These are phyloP conservation scores for Lamprologus speciosus DNA, from an alignment of 2,113 vertebrate species.

Conservation along the genomic window DNA sequence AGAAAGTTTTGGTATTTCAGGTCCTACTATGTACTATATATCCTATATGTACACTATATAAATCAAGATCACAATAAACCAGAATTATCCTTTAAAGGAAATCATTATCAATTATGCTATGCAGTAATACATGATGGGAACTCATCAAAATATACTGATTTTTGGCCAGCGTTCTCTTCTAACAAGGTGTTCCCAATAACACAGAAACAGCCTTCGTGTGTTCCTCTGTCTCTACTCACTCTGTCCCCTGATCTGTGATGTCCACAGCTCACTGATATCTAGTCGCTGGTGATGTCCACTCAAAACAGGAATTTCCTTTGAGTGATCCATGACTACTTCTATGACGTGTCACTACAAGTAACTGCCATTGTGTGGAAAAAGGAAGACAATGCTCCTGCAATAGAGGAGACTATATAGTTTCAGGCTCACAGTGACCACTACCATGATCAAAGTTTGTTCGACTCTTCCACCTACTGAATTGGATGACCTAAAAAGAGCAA, in stretches of 20 bases:
- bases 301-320: slow-evolving; percentile 3
- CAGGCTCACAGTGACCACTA: background rate
- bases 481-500: background rate
- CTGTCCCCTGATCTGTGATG: slow-evolving; percentile 26
- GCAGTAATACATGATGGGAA: background rate
- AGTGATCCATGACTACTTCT: slow-evolving; percentile 18
- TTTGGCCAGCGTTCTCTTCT: slow-evolving; percentile 27
- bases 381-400: background rate
- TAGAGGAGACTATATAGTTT: background rate
- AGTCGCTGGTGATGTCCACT: slow-evolving; percentile 7
- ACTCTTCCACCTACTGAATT: background rate
- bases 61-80: background rate
- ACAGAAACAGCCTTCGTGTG: background rate
- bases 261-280: background rate
- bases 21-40: background rate
- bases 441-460: background rate
- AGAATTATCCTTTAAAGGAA: background rate
- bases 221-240: background rate
- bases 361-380: background rate
- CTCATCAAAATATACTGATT: background rate
- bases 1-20: background rate
- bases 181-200: slow-evolving; percentile 23
- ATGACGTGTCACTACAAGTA: background rate
- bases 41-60: background rate
- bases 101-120: background rate